Evolutionary conservation across 2,888 invertebrate genomes (phyloP).

Genomic region (Apantesis nais): DNA sequence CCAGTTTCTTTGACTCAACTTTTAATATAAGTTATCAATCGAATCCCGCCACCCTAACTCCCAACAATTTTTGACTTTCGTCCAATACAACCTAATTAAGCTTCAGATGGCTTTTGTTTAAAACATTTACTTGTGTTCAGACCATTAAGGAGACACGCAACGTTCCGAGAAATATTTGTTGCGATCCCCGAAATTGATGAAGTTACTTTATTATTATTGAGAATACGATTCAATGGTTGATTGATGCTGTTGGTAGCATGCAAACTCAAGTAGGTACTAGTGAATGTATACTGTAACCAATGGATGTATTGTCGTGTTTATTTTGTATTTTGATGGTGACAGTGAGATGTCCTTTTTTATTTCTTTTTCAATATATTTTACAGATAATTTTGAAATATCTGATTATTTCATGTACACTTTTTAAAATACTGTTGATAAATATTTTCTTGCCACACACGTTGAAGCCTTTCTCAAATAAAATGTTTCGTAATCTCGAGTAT

Average conservation of each 20-base stretch:
- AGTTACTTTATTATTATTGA: constrained; percentile 72
- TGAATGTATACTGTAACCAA: constrained; percentile 28
- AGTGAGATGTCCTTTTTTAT: constrained; percentile 1
- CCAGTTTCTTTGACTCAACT: neutral
- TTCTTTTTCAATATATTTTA: neutral
- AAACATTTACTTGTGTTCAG: constrained; percentile 46
- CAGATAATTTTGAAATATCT: neutral
- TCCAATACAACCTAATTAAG: constrained; percentile 45
- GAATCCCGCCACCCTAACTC: constrained; percentile 23
- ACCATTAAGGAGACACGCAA: constrained; percentile 55
- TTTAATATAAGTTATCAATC: constrained; percentile 10
- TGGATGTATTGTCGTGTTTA: constrained; percentile 28
- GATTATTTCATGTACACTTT: neutral
- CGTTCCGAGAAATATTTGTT: constrained; percentile 68
- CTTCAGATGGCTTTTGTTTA: constrained; percentile 46
- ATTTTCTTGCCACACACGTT: constrained; percentile 65
- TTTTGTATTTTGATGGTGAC: constrained; percentile 23
- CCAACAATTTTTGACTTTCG: constrained; percentile 30
- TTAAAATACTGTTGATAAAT: constrained; percentile 60
- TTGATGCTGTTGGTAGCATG: constrained; percentile 66
- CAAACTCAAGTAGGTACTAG: constrained; percentile 51
- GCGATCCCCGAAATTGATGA: constrained; percentile 66
- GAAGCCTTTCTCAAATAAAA: constrained; percentile 45
- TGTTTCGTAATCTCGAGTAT: constrained; percentile 44
- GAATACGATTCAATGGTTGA: constrained; percentile 56